phyloP scores from a whole-genome alignment of 2,888 invertebrate species.

The Malachius bipustulatus region DNA sequence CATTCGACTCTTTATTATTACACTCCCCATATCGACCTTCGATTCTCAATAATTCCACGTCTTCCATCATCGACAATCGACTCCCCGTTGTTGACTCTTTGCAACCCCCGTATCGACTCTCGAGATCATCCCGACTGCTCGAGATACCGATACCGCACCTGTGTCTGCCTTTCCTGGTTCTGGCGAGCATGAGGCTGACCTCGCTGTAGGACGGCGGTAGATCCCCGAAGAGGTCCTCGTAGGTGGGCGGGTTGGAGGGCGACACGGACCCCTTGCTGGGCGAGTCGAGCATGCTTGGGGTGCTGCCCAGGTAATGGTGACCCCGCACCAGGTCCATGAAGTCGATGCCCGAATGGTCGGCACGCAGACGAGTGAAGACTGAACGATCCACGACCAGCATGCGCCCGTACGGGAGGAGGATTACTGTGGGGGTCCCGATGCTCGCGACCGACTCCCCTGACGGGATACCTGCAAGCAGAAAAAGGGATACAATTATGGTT shows the following conservation, averaged over 20 bases:
- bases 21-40: no score
- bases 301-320: slow-evolving; percentile 34
- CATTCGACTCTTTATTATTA: no score
- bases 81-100: no score
- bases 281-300: slow-evolving; percentile 38
- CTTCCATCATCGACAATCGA: no score
- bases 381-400: slow-evolving; percentile 45
- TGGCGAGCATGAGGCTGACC: slow-evolving; percentile 26
- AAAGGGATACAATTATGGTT: slow-evolving; percentile 7
- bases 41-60: no score
- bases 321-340: slow-evolving; percentile 41
- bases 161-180: no score
- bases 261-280: slow-evolving; percentile 43
- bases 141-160: no score
- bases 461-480: slow-evolving; percentile 21
- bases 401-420: slow-evolving; percentile 43
- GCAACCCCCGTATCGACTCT: no score
- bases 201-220: slow-evolving; percentile 36
- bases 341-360: slow-evolving; percentile 37
- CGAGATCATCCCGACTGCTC: no score
- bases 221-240: slow-evolving; percentile 40
- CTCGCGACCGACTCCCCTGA: slow-evolving; percentile 33
- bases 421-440: slow-evolving; percentile 45
- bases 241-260: slow-evolving; percentile 41
- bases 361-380: slow-evolving; percentile 41